phyloP scores from a whole-genome alignment of 37 sponge, comb jelly and placozoan genomes.

The Geodia barretti region DNA sequence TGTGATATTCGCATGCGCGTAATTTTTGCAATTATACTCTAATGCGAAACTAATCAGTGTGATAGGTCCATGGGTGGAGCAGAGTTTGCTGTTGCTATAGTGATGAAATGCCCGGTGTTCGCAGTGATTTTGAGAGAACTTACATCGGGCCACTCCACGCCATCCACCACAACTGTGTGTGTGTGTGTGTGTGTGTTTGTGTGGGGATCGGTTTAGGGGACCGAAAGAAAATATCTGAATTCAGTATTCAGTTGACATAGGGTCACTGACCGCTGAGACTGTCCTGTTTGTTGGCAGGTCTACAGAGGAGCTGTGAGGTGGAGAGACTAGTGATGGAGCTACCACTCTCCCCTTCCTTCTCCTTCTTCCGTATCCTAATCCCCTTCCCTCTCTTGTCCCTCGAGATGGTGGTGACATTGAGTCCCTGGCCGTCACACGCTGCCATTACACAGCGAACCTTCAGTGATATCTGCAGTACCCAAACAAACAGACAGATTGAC shows the following conservation, averaged over 20 bases:
- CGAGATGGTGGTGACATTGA: conserved; percentile 52
- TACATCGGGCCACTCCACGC: conserved; percentile 56
- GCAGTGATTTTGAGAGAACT: not conserved
- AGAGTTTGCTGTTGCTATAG: not conserved
- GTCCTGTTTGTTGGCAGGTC: conserved; percentile 34
- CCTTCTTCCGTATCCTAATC: conserved; percentile 35
- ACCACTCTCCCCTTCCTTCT: conserved; percentile 15
- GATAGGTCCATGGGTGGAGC: too few relatives aligned
- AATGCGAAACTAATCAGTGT: not conserved
- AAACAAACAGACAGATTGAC: too few relatives aligned
- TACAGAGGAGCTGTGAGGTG: conserved; percentile 46
- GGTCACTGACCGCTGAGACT: not conserved
- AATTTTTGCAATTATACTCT: not conserved
- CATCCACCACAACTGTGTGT: conserved; percentile 52
- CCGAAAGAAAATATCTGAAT: not conserved
- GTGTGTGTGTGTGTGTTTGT: not conserved
- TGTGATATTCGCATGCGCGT: not conserved
- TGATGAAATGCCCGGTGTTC: not conserved
- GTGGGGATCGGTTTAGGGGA: not conserved
- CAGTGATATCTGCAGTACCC: conserved; percentile 2
- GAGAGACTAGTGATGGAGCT: conserved; percentile 54
- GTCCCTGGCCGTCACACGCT: conserved; percentile 29
- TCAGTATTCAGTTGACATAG: not conserved
- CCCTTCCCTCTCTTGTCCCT: conserved; percentile 53
- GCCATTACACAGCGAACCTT: conserved; percentile 73